These are phyloP conservation scores for Cairina moschata DNA, from an alignment of 2,113 vertebrate species.

Conservation along the genomic window DNA sequence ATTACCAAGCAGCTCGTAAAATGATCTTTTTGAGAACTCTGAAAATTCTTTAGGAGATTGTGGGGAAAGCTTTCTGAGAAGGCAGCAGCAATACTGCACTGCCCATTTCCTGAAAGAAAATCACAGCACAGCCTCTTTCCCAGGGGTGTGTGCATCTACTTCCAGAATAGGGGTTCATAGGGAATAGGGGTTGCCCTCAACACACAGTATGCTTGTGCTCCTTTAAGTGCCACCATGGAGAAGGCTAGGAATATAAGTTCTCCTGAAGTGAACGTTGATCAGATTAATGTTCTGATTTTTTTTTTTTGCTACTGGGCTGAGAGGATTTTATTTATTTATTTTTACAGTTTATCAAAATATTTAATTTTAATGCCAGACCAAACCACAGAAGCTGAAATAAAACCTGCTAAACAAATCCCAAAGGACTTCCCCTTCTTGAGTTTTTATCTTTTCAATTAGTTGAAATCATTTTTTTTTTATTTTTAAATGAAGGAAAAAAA, in stretches of 20 bases:
- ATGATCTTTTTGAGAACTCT: constrained; percentile 11
- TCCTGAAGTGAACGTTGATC: neutral
- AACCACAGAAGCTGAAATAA: neutral
- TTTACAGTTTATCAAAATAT: neutral
- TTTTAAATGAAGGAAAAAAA: neutral
- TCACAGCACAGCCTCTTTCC: neutral
- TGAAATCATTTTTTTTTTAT: neutral
- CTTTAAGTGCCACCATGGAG: neutral
- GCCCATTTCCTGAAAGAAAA: constrained; percentile 17
- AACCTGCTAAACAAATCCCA: neutral
- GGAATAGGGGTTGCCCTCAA: neutral
- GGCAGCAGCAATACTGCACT: neutral
- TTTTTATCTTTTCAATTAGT: neutral
- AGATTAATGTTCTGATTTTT: neutral
- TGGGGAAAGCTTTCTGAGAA: neutral
- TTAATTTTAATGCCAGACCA: neutral
- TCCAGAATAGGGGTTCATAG: neutral
- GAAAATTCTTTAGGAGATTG: constrained; percentile 36
- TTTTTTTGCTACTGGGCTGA: neutral
- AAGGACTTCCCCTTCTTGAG: neutral
- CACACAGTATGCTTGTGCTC: neutral
- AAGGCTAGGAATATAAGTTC: neutral
- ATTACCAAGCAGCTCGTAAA: neutral
- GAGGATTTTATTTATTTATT: neutral
- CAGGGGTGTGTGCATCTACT: neutral